These are phyloP conservation scores for Eumacrocentrus americanus DNA, from an alignment of 2,888 invertebrate species.

Conservation along the genomic window DNA sequence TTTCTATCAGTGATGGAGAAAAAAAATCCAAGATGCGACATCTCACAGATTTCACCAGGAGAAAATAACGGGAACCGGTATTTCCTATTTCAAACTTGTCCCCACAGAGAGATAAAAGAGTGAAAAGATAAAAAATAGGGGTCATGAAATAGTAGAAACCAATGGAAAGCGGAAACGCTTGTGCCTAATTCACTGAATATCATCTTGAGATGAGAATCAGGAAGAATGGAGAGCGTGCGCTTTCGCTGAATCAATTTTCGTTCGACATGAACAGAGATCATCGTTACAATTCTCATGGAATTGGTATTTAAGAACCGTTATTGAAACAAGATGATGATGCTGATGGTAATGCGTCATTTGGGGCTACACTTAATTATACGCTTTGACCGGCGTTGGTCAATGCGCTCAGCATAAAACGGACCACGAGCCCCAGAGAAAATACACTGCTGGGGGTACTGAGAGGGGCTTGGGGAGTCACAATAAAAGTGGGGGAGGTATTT, in stretches of 20 bases:
- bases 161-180: background rate
- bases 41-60: conserved; percentile 20
- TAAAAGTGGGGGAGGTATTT: conserved; percentile 37
- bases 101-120: conserved; percentile 9
- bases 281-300: background rate
- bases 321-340: conserved; percentile 5
- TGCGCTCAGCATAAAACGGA: conserved; percentile 31
- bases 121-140: conserved; percentile 2
- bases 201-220: conserved; percentile 9
- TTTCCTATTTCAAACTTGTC: conserved; percentile 23
- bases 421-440: conserved; percentile 32
- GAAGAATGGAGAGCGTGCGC: conserved; percentile 6
- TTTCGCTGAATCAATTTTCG: conserved; percentile 13
- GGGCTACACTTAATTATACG: conserved; percentile 35
- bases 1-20: no score
- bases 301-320: background rate
- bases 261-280: background rate
- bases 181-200: conserved; percentile 13
- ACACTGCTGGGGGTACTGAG: conserved; percentile 28
- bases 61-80: conserved; percentile 21
- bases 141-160: conserved; percentile 11
- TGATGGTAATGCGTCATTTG: no score
- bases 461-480: conserved; percentile 30
- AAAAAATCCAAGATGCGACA: conserved; percentile 4
- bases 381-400: conserved; percentile 29